phyloP scores from a whole-genome alignment of 1,140 invertebrate genomes.

The Plutomurus gul region DNA sequence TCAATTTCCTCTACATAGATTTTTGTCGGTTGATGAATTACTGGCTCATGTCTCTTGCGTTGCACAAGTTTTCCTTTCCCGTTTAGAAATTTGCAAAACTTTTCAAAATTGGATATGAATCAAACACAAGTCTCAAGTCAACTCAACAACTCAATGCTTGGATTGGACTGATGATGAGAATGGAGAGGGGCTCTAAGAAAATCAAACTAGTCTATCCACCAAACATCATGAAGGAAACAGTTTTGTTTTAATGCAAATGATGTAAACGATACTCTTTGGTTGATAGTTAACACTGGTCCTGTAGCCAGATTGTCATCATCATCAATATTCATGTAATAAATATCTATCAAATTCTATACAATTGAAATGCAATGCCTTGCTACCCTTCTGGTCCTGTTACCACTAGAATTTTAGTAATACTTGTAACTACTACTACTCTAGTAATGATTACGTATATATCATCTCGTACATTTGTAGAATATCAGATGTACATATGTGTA shows the following conservation, averaged over 20 bases:
- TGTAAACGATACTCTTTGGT: not conserved
- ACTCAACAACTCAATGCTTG: not conserved
- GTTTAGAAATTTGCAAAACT: slow-evolving; percentile 23
- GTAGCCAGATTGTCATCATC: no score
- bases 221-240: not conserved
- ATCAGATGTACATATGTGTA: no score
- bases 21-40: slow-evolving; percentile 40
- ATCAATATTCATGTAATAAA: not conserved
- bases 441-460: no score
- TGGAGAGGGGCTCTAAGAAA: no score
- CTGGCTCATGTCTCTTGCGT: not conserved
- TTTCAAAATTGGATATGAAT: slow-evolving; percentile 26
- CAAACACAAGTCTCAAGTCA: slow-evolving; percentile 26
- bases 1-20: slow-evolving; percentile 46
- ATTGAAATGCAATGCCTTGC: no score
- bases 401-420: no score
- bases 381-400: no score
- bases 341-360: no score
- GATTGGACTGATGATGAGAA: not conserved
- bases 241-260: slow-evolving; percentile 10
- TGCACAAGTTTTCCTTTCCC: slow-evolving; percentile 17
- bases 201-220: not conserved
- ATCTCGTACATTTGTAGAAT: no score
- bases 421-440: no score
- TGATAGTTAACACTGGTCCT: not conserved